A percentile compares a stretch with the other conserved stretches of the same genome.
These are phyloP conservation scores for Ranitomeya imitator DNA, from an alignment of 2,113 vertebrate genomes.

Conservation along the genomic window DNA sequence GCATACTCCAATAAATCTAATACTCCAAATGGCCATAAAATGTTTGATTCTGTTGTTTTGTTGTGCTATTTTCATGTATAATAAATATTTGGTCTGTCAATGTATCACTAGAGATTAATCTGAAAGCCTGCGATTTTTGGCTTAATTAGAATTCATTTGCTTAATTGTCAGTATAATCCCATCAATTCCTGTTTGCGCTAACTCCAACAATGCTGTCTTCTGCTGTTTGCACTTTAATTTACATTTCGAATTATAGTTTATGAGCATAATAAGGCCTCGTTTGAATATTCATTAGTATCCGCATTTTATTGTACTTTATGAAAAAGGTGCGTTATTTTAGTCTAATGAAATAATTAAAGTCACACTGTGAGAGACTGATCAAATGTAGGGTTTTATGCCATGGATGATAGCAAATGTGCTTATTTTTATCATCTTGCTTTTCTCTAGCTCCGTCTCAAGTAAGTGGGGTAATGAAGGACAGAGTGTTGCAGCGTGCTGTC, in stretches of 20 bases:
- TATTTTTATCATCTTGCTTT: conserved; percentile 76
- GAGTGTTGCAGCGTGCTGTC: conserved; percentile 90
- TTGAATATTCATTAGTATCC: conserved; percentile 84
- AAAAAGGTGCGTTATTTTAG: conserved; percentile 76
- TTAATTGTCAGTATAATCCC: conserved; percentile 79
- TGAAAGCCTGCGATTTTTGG: conserved; percentile 71
- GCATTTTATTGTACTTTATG: conserved; percentile 67
- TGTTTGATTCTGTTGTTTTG: conserved; percentile 33
- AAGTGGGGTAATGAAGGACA: conserved; percentile 94
- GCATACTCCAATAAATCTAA: background rate
- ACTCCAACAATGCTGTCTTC: conserved; percentile 76
- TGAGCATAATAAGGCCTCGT: conserved; percentile 76
- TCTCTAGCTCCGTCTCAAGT: conserved; percentile 94
- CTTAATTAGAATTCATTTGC: conserved; percentile 81
- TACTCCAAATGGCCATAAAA: conserved; percentile 36
- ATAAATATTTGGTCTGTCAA: conserved; percentile 75
- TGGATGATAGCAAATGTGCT: conserved; percentile 68
- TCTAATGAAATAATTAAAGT: conserved; percentile 69
- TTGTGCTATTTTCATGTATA: conserved; percentile 63
- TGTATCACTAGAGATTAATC: conserved; percentile 72
- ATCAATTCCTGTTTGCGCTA: conserved; percentile 74
- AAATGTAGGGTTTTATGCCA: conserved; percentile 69
- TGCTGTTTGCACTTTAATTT: conserved; percentile 83
- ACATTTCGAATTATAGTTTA: conserved; percentile 81
- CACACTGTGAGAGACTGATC: conserved; percentile 72